Evolutionary conservation across 2,888 invertebrate species (phyloP).

Genomic region (Choreutis nemorana): DNA sequence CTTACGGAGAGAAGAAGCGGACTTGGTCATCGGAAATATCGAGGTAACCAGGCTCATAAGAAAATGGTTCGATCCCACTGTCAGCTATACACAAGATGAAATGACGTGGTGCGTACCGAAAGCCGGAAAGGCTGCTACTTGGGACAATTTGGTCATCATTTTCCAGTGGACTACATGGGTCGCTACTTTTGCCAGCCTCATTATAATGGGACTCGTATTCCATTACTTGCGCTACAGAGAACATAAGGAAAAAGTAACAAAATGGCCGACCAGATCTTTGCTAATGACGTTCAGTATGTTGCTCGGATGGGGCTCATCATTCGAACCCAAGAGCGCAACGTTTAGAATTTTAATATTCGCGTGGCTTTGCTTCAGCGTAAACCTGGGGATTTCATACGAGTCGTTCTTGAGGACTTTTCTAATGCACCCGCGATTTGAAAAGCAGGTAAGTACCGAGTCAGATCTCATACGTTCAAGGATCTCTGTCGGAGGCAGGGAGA

Average conservation of each 20-base stretch:
- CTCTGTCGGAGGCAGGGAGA: conserved; percentile 52
- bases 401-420: conserved; percentile 58
- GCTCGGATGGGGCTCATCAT: conserved; percentile 49
- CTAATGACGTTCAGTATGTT: conserved; percentile 55
- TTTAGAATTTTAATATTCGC: conserved; percentile 50
- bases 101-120: conserved; percentile 57
- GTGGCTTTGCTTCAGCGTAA: conserved; percentile 58
- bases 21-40: conserved; percentile 52
- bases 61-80: conserved; percentile 52
- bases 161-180: conserved; percentile 58
- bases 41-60: conserved; percentile 49
- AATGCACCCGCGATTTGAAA: conserved; percentile 60
- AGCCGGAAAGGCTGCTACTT: conserved; percentile 46
- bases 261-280: conserved; percentile 55
- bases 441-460: conserved; percentile 51
- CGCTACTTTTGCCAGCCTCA: conserved; percentile 35
- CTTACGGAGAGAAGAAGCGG: conserved; percentile 35
- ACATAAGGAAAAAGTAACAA: conserved; percentile 28
- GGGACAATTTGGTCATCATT: conserved; percentile 54
- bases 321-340: conserved; percentile 40
- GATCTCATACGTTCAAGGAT: conserved; percentile 51
- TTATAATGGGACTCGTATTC: conserved; percentile 41
- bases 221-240: conserved; percentile 45
- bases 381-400: conserved; percentile 58
- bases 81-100: conserved; percentile 57